Evolutionary conservation across 2,113 vertebrate species (phyloP).

Genomic region (Parotia lawesii): DNA sequence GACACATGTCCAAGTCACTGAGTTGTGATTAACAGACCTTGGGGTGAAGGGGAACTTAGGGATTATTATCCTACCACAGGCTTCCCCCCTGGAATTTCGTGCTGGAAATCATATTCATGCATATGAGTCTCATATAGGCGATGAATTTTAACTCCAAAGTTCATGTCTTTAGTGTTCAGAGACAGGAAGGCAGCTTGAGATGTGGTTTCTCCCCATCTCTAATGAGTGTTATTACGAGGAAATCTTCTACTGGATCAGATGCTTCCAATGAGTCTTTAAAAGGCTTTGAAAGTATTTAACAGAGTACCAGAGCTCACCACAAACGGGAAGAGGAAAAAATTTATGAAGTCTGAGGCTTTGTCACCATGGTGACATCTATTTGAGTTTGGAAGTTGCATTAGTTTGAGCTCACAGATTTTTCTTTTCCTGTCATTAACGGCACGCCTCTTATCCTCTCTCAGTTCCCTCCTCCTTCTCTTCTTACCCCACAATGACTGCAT

Average conservation of each 20-base stretch:
- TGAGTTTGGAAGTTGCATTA: constrained; percentile 17
- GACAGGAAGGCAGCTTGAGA: constrained; percentile 25
- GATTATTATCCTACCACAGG: neutral
- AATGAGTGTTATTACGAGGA: neutral
- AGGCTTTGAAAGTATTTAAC: constrained; percentile 1
- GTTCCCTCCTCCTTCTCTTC: constrained; percentile 17
- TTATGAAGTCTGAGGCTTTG: constrained; percentile 19
- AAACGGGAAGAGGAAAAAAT: constrained; percentile 21
- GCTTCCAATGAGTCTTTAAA: neutral
- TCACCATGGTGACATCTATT: constrained; percentile 29
- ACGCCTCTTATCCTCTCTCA: neutral
- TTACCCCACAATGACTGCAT: neutral
- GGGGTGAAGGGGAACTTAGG: neutral
- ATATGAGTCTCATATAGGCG: neutral
- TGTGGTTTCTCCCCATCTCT: neutral
- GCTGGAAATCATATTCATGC: neutral
- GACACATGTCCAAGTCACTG: neutral
- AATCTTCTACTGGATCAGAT: constrained; percentile 8
- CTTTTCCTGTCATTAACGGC: constrained; percentile 41
- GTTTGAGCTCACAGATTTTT: constrained; percentile 18
- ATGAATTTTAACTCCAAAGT: neutral
- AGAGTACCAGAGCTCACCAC: constrained; percentile 16
- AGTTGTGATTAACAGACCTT: neutral
- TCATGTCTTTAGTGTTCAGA: neutral
- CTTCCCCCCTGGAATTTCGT: neutral